Evolutionary conservation across 2,888 invertebrate species (phyloP).

Genomic region (Callosobruchus maculatus): DNA sequence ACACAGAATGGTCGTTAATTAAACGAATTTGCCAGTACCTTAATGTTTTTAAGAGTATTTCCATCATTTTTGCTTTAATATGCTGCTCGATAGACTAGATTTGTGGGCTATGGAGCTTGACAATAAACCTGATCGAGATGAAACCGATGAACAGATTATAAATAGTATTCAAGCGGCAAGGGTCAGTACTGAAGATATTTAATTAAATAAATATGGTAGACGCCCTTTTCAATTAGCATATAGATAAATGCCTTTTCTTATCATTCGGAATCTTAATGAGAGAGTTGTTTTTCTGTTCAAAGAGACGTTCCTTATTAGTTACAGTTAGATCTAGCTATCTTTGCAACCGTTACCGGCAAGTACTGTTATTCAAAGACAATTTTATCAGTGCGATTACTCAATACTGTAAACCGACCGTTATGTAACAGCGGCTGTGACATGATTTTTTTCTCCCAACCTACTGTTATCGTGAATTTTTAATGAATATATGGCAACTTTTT

Average conservation of each 20-base stretch:
- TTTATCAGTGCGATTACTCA: background rate
- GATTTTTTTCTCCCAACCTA: background rate
- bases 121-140: too few relatives aligned
- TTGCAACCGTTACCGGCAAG: background rate
- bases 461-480: background rate
- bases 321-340: background rate
- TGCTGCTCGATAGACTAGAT: too few relatives aligned
- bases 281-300: background rate
- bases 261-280: background rate
- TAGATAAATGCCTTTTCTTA: background rate
- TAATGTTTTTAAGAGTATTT: too few relatives aligned
- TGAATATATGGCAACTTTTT: background rate
- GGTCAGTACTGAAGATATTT: too few relatives aligned
- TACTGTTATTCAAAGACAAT: background rate
- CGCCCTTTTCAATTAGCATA: background rate
- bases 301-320: background rate
- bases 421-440: background rate
- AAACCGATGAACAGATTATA: too few relatives aligned
- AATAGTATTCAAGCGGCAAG: too few relatives aligned
- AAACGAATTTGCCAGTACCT: too few relatives aligned
- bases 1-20: too few relatives aligned
- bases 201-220: too few relatives aligned
- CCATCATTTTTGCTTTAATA: too few relatives aligned
- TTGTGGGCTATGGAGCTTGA: too few relatives aligned
- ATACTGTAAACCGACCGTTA: background rate